Percentiles rank a stretch among this genome's conserved stretches.
Conservation (phyloP, 2,113 vertebrate species). For the Erythrolamprus reginae region DNA sequence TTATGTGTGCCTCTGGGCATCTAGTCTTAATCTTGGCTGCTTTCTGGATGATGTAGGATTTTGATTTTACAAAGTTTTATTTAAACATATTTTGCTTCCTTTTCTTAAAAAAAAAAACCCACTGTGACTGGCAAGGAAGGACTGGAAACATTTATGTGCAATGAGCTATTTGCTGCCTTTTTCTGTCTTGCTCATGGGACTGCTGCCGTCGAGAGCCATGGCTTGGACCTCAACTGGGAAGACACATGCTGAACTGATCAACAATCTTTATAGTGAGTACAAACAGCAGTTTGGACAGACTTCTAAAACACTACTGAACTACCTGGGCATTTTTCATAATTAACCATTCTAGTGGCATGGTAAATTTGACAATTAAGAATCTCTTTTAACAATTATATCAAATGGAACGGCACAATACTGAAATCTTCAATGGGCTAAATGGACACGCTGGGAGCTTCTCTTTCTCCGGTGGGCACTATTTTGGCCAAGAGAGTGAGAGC, state of each 20-base stretch:
- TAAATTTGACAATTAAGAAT: not conserved
- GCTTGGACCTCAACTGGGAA: constrained; percentile 86
- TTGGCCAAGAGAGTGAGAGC: no score
- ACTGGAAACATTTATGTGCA: constrained; percentile 46
- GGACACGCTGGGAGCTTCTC: no score
- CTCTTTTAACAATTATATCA: rapidly evolving
- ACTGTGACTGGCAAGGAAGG: constrained; percentile 6
- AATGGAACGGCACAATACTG: not conserved
- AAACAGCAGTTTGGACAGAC: rapidly evolving
- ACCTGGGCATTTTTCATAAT: rapidly evolving
- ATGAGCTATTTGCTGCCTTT: constrained; percentile 68
- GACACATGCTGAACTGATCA: constrained; percentile 80
- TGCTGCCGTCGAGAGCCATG: constrained; percentile 83
- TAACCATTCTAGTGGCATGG: not conserved
- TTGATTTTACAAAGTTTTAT: not conserved
- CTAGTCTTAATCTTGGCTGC: not conserved
- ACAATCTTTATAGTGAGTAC: constrained; percentile 78
- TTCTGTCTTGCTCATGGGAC: constrained; percentile 76
- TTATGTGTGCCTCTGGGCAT: not conserved
- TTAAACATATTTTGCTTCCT: not conserved
- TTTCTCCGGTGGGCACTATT: no score
- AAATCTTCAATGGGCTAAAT: not conserved
- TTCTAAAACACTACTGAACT: rapidly evolving
- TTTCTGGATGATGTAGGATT: not conserved
- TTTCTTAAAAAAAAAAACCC: not conserved